A percentile compares a stretch with the other conserved stretches of the same genome.
Conservation (phyloP, 2,113 vertebrate genomes). For the Heterotis niloticus region DNA sequence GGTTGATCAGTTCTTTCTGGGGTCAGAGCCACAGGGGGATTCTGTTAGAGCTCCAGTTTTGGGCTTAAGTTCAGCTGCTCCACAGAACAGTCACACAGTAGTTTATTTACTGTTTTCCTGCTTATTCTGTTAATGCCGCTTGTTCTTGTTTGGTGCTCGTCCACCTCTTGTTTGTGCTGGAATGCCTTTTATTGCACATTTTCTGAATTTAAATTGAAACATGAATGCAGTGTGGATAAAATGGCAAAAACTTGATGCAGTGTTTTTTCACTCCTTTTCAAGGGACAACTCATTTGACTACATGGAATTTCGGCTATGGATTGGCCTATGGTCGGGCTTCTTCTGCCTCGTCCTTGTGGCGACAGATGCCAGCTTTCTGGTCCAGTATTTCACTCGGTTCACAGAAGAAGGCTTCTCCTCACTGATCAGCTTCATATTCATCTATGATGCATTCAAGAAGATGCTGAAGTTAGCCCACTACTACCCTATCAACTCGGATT, state of each 20-base stretch:
- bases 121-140: too few species aligned
- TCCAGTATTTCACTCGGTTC: slow-evolving; percentile 97
- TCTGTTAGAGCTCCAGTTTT: not conserved
- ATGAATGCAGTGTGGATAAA: not conserved
- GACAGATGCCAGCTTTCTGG: slow-evolving; percentile 91
- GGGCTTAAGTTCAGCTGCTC: not conserved
- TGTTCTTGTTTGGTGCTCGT: too few species aligned
- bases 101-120: too few species aligned
- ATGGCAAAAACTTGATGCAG: not conserved
- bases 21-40: not conserved
- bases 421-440: slow-evolving; percentile 98
- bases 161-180: too few species aligned
- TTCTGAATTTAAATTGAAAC: too few species aligned
- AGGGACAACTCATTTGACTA: slow-evolving; percentile 91
- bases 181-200: too few species aligned
- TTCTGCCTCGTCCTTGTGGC: slow-evolving; percentile 86
- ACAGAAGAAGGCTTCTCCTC: slow-evolving; percentile 96
- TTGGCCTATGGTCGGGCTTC: slow-evolving; percentile 94
- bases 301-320: slow-evolving; percentile 96
- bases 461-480: slow-evolving; percentile 90
- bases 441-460: slow-evolving; percentile 97
- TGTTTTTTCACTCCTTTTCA: slow-evolving; percentile 2
- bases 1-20: not conserved
- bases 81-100: not conserved
- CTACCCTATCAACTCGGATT: slow-evolving; percentile 87